Evolutionary conservation across 1,140 invertebrate genomes (phyloP).

Genomic region (Phenacoccus solenopsis): DNA sequence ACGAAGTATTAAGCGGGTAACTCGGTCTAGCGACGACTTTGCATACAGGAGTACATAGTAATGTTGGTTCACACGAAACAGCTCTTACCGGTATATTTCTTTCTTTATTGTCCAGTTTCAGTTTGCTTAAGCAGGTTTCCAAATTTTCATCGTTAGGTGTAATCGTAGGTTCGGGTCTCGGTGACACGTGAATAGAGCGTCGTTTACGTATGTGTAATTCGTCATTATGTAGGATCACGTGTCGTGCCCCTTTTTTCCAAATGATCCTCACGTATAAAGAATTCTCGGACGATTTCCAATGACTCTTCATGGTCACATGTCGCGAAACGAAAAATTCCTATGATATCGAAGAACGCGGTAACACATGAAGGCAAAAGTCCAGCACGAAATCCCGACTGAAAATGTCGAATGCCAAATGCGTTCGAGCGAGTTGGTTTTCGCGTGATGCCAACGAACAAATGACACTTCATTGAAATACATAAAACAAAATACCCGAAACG

Average conservation of each 20-base stretch:
- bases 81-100: neutral
- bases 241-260: constrained; percentile 53
- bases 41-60: neutral
- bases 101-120: neutral
- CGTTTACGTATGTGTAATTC: constrained; percentile 37
- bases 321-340: too few species aligned
- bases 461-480: too few species aligned
- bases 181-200: neutral
- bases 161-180: neutral
- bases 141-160: neutral
- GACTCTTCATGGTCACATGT: constrained; percentile 32
- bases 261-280: constrained; percentile 54
- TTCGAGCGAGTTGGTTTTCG: too few species aligned
- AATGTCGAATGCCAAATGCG: too few species aligned
- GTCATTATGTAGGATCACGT: constrained; percentile 50
- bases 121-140: neutral
- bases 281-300: constrained; percentile 54
- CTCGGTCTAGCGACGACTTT: neutral
- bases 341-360: too few species aligned
- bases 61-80: neutral
- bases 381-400: too few species aligned
- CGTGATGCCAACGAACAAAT: too few species aligned
- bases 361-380: too few species aligned
- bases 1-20: neutral
- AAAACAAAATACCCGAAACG: too few species aligned